Evolutionary conservation across 1,140 invertebrate genomes (phyloP).

Genomic region (Eupristina koningsbergeri): DNA sequence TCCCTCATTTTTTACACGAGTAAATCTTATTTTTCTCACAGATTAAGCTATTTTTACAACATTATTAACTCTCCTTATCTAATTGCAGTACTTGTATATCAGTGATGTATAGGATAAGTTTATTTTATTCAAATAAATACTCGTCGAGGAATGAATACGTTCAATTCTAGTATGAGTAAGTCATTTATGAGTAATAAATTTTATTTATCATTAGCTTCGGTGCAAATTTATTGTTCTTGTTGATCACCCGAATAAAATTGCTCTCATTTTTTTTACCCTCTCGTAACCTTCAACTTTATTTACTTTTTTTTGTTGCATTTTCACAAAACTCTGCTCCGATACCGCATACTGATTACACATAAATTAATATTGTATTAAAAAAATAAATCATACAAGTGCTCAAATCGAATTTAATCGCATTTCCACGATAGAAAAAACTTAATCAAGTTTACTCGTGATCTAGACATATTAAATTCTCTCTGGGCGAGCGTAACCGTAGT

Average conservation of each 20-base stretch:
- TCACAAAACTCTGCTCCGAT: not conserved
- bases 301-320: not conserved
- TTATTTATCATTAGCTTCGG: not conserved
- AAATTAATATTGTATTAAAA: no score
- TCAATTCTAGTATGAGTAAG: not conserved
- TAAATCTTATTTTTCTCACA: no score
- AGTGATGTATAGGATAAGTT: not conserved
- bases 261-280: not conserved
- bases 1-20: no score
- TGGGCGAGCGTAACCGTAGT: no score
- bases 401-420: conserved; percentile 7
- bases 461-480: not conserved
- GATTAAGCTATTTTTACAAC: conserved; percentile 14
- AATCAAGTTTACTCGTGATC: not conserved
- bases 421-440: not conserved
- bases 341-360: not conserved
- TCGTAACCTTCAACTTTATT: not conserved
- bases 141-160: not conserved
- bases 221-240: not conserved
- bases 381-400: not conserved
- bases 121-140: not conserved
- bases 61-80: conserved; percentile 1
- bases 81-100: not conserved
- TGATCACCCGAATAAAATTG: not conserved
- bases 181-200: not conserved